Evolutionary conservation across 2,113 vertebrate genomes (phyloP).

Genomic region (Ancistrus triradiatus): DNA sequence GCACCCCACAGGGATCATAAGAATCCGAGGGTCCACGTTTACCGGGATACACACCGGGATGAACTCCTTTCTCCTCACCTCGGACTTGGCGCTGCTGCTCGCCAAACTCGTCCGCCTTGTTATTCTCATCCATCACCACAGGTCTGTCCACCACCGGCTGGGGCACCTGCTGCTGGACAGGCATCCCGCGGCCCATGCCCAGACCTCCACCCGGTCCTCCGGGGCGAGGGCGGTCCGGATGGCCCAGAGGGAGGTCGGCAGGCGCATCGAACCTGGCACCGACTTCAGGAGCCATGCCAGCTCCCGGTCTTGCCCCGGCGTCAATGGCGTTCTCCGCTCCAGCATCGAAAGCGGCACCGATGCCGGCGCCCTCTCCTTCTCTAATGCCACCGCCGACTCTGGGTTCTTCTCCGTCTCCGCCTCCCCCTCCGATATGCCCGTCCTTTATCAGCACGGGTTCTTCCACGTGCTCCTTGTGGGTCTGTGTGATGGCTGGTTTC

Average conservation of each 20-base stretch:
- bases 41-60: neutral
- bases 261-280: conserved; percentile 43
- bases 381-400: neutral
- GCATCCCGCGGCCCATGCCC: conserved; percentile 37
- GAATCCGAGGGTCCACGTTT: too few relatives aligned
- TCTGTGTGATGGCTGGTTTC: conserved; percentile 69
- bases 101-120: conserved; percentile 70
- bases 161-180: conserved; percentile 45
- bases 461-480: conserved; percentile 48
- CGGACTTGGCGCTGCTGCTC: conserved; percentile 62
- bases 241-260: conserved; percentile 54
- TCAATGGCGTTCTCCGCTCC: neutral
- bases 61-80: conserved; percentile 58
- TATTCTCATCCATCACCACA: conserved; percentile 64
- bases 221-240: conserved; percentile 60
- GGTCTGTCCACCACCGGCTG: conserved; percentile 56
- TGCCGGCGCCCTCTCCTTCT: conserved; percentile 45
- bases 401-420: neutral
- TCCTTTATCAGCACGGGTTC: conserved; percentile 44
- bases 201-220: conserved; percentile 46
- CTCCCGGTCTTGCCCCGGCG: conserved; percentile 36
- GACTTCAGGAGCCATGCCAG: conserved; percentile 21
- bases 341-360: neutral
- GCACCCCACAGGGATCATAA: neutral
- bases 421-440: conserved; percentile 35